Evolutionary conservation across 2,888 invertebrate species (phyloP), one percentile per base, ranked within the genome.

Genomic region (Dyspetes luteomarginatus): DNA sequence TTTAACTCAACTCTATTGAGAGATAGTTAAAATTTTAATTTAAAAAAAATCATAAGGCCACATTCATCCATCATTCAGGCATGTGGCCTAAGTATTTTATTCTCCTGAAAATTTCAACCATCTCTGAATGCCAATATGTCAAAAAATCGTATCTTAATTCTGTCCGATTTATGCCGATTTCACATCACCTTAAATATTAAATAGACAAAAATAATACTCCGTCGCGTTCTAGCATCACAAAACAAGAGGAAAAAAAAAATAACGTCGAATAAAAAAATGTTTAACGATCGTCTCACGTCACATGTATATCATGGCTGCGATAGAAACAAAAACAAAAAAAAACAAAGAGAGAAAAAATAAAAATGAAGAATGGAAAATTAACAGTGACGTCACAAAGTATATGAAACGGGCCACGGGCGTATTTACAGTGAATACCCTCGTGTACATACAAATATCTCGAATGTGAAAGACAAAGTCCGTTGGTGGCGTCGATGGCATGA

Each of bases 401-500:
- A 48, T 41, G 58, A 12, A 64, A 45, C 19, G 60, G 28, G 77
- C 43, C 76, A 69, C 72, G 78, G 67, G 67, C 67, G 62, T 15
- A n/a, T 28, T 36, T 28, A 71, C 28, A 62, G 62, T 48, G 3
- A 15, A 22, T 24, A 17, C 17, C 56, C 7, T n/a, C n/a, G n/a
- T 26, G 17, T 43, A 24, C 52, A 26, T 26, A 50, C 55, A 71
- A 68, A 24, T 43, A 22, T 69, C 67, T 50, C 17, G 24, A 15
- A 36, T 30, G 52, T 5, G 48, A 48, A 12, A 50, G 55, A 50
- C 81, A 81, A 81, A 81, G 81, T 81, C 81, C 81, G 73, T 81
- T 30, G 50, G 19, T 41, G 19, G 67, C 50, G 41, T 78, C 58
- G 73, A 71, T 85, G 85, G 85, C 85, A 83, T 82, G 83, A 80